Base-by-base conservation (phyloP, 2,888 invertebrate species). In the Agrypnus murinus region DNA sequence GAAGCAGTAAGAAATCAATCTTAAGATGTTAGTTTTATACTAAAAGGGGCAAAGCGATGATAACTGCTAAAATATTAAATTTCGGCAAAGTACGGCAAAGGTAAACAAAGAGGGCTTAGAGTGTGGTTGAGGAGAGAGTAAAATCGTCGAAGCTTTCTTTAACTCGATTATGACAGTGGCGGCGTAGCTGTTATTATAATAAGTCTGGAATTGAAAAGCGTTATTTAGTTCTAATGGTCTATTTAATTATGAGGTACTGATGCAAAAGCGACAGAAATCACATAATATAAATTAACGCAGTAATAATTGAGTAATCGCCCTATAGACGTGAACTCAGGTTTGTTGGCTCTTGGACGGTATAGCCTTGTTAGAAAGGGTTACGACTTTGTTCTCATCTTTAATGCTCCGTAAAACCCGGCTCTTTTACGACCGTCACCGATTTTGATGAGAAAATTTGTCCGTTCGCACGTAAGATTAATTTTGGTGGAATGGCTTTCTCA, bases 381-480 rank as follows among this genome's bases (percentile, higher is more conserved):
- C 77, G 78, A 79, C 79, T 77, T 75, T 75, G 78, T 79, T 79
- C 78, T 77, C 78, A 78, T 78, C 78, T 77, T 79, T 79, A 79
- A 78, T 79, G 78, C 76, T 79, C 75, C 77, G 75, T 79, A 79
- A 78, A 79, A 78, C 78, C 68, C 74, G 75, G 75, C 71, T 73
- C 75, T 76, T 79, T 79, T 78, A 79, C 77, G 78, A 78, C 74
- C 75, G 74, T 75, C 75, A 75, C 77, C 79, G 77, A 80, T 79
- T 80, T 78, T 78, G 73, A 80, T 77, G 77, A 72, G 76, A 75
- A 78, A 79, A 79, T 79, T 80, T 80, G 79, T 79, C 76, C 77
- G 77, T 78, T 79, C 76, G 74, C 79, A 79, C 79, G 78, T 78
- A 78, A 78, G 76, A 78, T 79, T 78, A 79, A 78, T 79, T 79